These are phyloP conservation scores for Tympanuchus pallidicinctus DNA, from an alignment of 2,113 vertebrate species.

Conservation along the genomic window DNA sequence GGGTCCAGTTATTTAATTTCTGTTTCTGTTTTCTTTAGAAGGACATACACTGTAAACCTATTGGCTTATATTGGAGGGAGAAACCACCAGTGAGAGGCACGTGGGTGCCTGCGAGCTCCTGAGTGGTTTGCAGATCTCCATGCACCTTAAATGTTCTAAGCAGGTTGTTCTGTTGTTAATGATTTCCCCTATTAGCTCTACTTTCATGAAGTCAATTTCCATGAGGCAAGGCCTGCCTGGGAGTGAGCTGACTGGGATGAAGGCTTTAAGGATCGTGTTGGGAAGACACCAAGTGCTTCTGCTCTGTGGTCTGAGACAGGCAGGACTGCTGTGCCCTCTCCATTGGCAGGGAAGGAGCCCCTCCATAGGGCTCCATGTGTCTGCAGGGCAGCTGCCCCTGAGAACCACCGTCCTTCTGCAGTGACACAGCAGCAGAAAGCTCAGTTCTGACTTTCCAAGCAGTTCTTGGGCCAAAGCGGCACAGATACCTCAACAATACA, in stretches of 20 bases:
- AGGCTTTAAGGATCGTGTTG: background rate
- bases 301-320: background rate
- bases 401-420: background rate
- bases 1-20: background rate
- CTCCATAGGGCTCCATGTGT: accelerated
- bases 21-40: background rate
- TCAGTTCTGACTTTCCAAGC: background rate
- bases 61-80: background rate
- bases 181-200: background rate
- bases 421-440: accelerated
- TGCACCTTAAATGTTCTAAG: background rate
- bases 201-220: background rate
- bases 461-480: background rate
- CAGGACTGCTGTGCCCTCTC: background rate
- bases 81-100: background rate
- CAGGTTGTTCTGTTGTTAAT: background rate
- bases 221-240: background rate
- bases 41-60: background rate
- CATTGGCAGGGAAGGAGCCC: background rate
- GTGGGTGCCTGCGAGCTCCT: background rate
- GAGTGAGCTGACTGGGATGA: background rate
- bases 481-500: background rate
- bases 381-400: too few relatives aligned
- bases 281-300: background rate
- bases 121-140: background rate